phyloP scores from a whole-genome alignment of 2,113 vertebrate species.

The Dipodomys ordii region DNA sequence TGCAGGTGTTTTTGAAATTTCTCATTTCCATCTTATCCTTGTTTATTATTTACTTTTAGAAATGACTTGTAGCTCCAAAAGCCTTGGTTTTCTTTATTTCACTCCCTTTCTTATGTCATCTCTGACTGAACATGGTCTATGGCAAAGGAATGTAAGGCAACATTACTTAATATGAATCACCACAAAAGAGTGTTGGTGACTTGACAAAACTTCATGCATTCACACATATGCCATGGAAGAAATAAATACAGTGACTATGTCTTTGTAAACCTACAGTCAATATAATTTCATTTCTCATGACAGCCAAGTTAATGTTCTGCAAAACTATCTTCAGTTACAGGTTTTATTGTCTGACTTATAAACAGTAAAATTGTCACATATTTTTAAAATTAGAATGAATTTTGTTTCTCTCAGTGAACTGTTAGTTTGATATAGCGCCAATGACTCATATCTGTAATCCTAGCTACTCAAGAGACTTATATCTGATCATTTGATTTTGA shows the following conservation, averaged over 20 bases:
- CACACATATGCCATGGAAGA: neutral
- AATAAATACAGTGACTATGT: neutral
- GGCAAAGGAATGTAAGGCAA: neutral
- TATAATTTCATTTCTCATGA: neutral
- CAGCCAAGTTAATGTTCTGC: neutral
- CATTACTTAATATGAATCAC: neutral
- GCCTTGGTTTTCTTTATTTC: neutral
- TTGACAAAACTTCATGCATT: neutral
- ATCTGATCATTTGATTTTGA: too few species aligned
- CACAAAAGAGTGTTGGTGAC: neutral
- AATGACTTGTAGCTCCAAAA: neutral
- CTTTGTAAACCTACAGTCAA: neutral
- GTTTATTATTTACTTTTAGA: neutral
- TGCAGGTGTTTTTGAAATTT: neutral
- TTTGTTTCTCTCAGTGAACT: slow-evolving; percentile 5
- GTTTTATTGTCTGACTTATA: neutral
- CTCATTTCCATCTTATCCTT: neutral
- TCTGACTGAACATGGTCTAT: neutral
- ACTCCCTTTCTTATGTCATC: neutral
- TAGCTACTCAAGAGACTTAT: too few species aligned
- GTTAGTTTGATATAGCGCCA: neutral
- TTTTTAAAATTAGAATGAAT: neutral
- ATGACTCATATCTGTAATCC: neutral
- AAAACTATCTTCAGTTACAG: neutral
- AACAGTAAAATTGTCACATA: neutral